Evolutionary conservation across 1,140 invertebrate species (phyloP).

Genomic region (Drosophila bifasciata): DNA sequence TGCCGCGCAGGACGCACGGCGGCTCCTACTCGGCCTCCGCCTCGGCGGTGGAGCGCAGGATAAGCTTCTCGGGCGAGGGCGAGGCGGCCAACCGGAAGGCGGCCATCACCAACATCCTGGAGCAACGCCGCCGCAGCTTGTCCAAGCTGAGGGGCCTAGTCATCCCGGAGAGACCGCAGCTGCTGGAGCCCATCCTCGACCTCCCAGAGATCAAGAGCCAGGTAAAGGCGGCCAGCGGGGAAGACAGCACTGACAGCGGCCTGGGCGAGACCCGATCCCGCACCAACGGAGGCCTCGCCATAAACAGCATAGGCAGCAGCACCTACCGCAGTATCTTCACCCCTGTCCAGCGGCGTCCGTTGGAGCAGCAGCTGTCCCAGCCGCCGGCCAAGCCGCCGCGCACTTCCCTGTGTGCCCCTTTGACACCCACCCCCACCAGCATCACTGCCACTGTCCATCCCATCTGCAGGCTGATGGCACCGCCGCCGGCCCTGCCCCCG

Average conservation of each 20-base stretch:
- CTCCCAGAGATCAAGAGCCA: constrained; percentile 92
- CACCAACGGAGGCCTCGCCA: constrained; percentile 12
- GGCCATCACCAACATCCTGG: constrained; percentile 85
- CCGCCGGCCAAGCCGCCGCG: constrained; percentile 83
- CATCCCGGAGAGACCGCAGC: constrained; percentile 90
- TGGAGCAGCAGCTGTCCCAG: constrained; percentile 64
- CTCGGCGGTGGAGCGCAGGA: constrained; percentile 84
- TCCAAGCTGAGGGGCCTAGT: constrained; percentile 93
- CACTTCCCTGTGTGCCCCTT: constrained; percentile 63
- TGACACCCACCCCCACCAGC: constrained; percentile 13
- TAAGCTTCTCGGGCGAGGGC: constrained; percentile 85
- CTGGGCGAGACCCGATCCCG: constrained; percentile 52
- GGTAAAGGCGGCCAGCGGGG: constrained; percentile 67
- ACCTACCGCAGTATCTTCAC: constrained; percentile 70
- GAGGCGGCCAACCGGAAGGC: constrained; percentile 79
- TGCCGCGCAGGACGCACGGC: constrained; percentile 76
- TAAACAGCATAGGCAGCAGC: constrained; percentile 10
- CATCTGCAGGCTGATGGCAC: constrained; percentile 13
- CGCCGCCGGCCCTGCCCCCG: constrained; percentile 50
- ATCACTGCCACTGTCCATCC: constrained; percentile 14
- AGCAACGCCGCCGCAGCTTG: constrained; percentile 91
- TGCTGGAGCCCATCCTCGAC: constrained; percentile 86
- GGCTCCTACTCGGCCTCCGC: constrained; percentile 57
- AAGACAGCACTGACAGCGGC: constrained; percentile 76
- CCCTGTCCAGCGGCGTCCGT: constrained; percentile 34